These are phyloP conservation scores for Echeneis naucrates DNA, from an alignment of 2,797 vertebrate genomes.

Conservation along the genomic window DNA sequence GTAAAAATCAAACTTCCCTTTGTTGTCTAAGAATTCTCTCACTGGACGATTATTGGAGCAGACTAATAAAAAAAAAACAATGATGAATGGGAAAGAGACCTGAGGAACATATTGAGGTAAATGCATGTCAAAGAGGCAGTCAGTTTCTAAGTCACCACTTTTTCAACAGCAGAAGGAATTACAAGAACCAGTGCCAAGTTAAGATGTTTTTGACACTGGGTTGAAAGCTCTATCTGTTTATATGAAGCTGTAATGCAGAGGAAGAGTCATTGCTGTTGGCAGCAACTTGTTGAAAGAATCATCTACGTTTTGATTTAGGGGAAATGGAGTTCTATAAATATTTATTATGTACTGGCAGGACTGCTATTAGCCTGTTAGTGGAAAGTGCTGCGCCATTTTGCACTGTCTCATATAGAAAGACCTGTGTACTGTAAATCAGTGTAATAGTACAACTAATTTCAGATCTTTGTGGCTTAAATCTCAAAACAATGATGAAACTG, in stretches of 20 bases:
- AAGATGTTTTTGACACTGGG: constrained; percentile 63
- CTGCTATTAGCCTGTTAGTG: constrained; percentile 37
- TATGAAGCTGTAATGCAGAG: constrained; percentile 49
- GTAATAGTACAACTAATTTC: too few species aligned
- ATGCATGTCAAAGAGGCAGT: constrained; percentile 70
- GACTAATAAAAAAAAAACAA: constrained; percentile 71
- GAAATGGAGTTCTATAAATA: constrained; percentile 73
- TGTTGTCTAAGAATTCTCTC: constrained; percentile 60
- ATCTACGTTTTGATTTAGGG: constrained; percentile 69
- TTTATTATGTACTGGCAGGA: constrained; percentile 68
- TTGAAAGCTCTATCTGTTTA: constrained; percentile 71
- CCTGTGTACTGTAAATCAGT: constrained; percentile 18
- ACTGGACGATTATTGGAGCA: constrained; percentile 50
- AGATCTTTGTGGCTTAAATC: too few species aligned
- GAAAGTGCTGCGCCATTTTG: constrained; percentile 47
- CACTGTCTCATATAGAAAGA: constrained; percentile 38
- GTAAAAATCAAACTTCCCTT: constrained; percentile 60
- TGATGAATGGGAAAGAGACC: constrained; percentile 64
- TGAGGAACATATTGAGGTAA: constrained; percentile 69
- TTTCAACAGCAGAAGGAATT: constrained; percentile 45
- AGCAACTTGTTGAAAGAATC: constrained; percentile 61
- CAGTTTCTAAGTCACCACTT: constrained; percentile 52
- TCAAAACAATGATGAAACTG: too few species aligned
- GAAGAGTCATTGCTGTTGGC: constrained; percentile 70
- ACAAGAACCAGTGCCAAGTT: constrained; percentile 50